These are phyloP conservation scores for Picus viridis DNA, from an alignment of 2,797 vertebrate genomes.

Conservation along the genomic window DNA sequence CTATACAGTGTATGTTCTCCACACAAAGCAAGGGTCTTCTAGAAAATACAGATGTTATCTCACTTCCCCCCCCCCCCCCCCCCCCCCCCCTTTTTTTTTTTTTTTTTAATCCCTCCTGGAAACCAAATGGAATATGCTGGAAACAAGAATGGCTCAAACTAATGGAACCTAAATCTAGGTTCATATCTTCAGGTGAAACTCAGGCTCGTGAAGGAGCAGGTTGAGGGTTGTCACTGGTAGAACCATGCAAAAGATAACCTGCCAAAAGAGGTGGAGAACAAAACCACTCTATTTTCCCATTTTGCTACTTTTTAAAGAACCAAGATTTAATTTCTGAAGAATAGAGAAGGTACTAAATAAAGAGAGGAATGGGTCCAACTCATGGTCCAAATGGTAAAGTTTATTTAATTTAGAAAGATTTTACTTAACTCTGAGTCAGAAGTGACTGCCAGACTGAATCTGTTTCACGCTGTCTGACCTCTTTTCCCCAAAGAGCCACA, in stretches of 20 bases:
- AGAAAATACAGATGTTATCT: not conserved
- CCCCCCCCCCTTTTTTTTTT: not conserved
- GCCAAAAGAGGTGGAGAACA: not conserved
- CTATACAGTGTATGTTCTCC: not conserved
- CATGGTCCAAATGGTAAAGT: not conserved
- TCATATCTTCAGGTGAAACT: not conserved
- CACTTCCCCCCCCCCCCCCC: no score
- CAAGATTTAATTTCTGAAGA: not conserved
- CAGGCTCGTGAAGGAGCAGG: not conserved
- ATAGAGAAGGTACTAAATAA: not conserved
- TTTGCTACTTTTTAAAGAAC: constrained; percentile 11
- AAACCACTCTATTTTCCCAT: not conserved
- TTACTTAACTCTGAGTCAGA: not conserved
- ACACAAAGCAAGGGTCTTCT: not conserved
- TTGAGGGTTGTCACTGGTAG: not conserved
- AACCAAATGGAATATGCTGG: no score
- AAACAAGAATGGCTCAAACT: not conserved
- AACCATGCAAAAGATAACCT: not conserved
- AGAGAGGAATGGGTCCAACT: not conserved
- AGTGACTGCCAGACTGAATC: not conserved
- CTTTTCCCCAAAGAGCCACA: not conserved
- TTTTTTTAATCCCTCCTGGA: not conserved
- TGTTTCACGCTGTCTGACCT: not conserved
- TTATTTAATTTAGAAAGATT: constrained; percentile 15
- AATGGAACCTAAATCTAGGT: not conserved